A percentile compares a stretch with the other conserved stretches of the same genome.
Evolutionary conservation across 2,888 invertebrate species (phyloP).

Genomic region (Empis livida): DNA sequence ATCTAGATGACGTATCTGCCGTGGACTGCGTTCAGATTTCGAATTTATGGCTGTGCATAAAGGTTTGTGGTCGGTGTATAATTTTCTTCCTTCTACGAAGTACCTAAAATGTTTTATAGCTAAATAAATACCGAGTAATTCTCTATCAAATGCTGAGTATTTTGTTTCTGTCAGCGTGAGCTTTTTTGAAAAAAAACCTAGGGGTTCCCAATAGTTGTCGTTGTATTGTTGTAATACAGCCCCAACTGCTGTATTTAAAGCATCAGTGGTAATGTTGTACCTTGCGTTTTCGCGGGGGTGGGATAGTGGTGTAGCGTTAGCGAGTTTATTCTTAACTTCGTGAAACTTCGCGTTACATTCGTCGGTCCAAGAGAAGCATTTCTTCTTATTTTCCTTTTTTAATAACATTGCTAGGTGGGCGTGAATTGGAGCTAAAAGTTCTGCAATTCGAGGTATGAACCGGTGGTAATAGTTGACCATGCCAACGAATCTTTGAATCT

Average conservation of each 20-base stretch:
- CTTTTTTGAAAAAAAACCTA: conserved; percentile 26
- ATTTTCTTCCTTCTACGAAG: conserved; percentile 8
- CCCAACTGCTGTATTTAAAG: conserved; percentile 6
- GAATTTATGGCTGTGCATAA: too few species aligned
- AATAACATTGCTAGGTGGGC: not conserved
- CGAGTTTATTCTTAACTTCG: not conserved
- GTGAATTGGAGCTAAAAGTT: conserved; percentile 1
- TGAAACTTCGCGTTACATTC: not conserved
- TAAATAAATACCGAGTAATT: conserved; percentile 29
- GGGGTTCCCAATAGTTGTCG: conserved; percentile 20
- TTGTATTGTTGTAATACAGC: conserved; percentile 18
- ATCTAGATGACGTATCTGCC: too few species aligned
- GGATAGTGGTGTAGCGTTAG: not conserved
- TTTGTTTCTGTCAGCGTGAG: conserved; percentile 20
- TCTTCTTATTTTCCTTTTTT: conserved; percentile 1
- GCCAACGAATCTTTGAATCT: not conserved
- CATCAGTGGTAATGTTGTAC: not conserved
- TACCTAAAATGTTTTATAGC: conserved; percentile 10
- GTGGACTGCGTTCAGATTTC: too few species aligned
- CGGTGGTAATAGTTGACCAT: not conserved
- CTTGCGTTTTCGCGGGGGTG: conserved; percentile 2
- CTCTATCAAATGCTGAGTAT: conserved; percentile 26
- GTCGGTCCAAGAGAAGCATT: not conserved
- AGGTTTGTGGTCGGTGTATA: too few species aligned
- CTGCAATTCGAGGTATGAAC: not conserved